These are phyloP conservation scores for Spilarctia lutea DNA, from an alignment of 2,888 invertebrate genomes.

Conservation along the genomic window DNA sequence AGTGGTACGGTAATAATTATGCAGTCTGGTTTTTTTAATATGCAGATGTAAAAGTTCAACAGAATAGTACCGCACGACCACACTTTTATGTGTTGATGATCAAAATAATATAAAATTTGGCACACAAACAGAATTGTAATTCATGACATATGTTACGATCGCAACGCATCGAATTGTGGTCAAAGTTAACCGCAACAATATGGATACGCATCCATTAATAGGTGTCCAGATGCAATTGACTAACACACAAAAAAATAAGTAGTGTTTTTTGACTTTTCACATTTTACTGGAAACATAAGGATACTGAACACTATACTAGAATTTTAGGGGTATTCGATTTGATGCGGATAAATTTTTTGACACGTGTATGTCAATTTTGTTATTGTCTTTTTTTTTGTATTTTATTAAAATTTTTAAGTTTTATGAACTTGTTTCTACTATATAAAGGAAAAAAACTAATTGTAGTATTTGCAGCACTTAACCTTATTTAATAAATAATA, in stretches of 20 bases:
- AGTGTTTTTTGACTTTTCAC: neutral
- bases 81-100: neutral
- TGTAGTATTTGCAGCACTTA: neutral
- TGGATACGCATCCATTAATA: neutral
- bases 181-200: neutral
- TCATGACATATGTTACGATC: neutral
- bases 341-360: no score
- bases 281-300: no score
- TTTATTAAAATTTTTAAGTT: no score
- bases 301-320: no score
- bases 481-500: neutral
- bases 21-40: neutral
- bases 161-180: neutral
- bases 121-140: constrained; percentile 1
- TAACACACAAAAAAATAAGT: neutral
- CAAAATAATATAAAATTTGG: neutral
- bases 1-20: neutral
- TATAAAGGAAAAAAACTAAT: neutral
- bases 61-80: neutral
- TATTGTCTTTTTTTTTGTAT: no score
- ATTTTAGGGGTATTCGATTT: neutral
- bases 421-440: neutral
- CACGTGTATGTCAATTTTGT: no score
- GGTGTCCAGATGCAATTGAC: neutral
- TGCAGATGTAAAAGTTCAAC: neutral